Conservation (phyloP, 2,888 invertebrate genomes). For the Eupithecia inturbata region DNA sequence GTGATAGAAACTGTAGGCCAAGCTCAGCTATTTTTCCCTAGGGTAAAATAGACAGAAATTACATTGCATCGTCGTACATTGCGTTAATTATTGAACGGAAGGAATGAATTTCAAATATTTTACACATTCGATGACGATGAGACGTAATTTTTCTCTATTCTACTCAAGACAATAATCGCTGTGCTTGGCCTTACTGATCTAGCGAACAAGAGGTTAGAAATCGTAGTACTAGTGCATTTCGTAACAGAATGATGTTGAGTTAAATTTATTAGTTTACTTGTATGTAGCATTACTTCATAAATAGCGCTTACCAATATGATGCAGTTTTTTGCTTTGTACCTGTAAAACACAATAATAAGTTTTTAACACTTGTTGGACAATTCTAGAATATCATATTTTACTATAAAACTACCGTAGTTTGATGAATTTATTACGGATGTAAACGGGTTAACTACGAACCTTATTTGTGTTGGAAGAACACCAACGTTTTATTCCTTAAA, state of each 20-base stretch:
- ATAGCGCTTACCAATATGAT: conserved; percentile 31
- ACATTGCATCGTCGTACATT: not conserved
- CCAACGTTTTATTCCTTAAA: too few species aligned
- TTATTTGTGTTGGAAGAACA: too few species aligned
- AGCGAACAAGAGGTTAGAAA: not conserved
- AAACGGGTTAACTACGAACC: too few species aligned
- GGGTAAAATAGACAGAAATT: not conserved
- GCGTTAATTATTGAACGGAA: not conserved
- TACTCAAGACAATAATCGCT: too few species aligned
- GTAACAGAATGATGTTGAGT: too few species aligned
- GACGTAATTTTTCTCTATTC: not conserved
- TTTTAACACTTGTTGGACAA: not conserved
- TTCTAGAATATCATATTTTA: not conserved
- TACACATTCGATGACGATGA: not conserved
- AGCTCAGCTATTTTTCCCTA: not conserved
- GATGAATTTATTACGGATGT: too few species aligned
- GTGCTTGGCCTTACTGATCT: not conserved
- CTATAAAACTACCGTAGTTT: too few species aligned
- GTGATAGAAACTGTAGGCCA: not conserved
- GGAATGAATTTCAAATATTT: not conserved
- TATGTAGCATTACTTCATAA: not conserved
- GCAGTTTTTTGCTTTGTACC: conserved; percentile 39
- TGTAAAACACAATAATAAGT: conserved; percentile 32
- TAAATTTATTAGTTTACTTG: too few species aligned
- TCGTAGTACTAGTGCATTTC: not conserved